Percentiles rank a stretch among this genome's conserved stretches.
Conservation (phyloP, 2,113 vertebrate species). For the Pygoscelis antarcticus region DNA sequence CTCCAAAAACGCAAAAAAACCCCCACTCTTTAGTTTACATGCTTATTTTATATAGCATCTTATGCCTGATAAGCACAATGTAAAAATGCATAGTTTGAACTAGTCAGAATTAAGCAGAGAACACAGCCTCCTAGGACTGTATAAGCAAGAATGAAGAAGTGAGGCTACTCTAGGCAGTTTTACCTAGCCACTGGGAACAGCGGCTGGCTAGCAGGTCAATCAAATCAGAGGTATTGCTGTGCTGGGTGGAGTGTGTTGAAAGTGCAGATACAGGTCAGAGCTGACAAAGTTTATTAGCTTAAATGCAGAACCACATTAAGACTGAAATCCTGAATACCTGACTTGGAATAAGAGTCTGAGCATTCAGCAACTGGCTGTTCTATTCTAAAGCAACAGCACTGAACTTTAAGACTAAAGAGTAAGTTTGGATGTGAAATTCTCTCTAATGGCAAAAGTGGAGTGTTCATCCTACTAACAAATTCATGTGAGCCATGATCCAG, state of each 20-base stretch:
- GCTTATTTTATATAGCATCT: neutral
- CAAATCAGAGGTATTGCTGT: neutral
- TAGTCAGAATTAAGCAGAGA: neutral
- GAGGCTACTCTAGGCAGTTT: neutral
- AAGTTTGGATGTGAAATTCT: neutral
- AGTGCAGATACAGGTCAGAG: neutral
- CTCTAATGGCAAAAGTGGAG: neutral
- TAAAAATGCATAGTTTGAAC: neutral
- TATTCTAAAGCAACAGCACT: neutral
- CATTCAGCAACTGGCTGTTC: neutral
- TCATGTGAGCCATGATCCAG: neutral
- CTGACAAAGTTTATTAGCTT: neutral
- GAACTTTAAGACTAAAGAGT: neutral
- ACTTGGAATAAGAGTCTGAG: neutral
- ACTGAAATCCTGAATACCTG: neutral
- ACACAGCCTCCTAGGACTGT: neutral
- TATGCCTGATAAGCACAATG: neutral
- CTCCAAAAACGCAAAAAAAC: neutral
- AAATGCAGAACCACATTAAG: neutral
- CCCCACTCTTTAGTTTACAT: neutral
- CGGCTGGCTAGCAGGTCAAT: accelerated
- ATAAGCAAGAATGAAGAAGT: neutral
- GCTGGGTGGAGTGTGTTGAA: neutral
- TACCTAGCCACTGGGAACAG: neutral
- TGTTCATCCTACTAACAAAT: neutral